Evolutionary conservation across 2,888 invertebrate genomes (phyloP).

Genomic region (Chrysina gloriosa): DNA sequence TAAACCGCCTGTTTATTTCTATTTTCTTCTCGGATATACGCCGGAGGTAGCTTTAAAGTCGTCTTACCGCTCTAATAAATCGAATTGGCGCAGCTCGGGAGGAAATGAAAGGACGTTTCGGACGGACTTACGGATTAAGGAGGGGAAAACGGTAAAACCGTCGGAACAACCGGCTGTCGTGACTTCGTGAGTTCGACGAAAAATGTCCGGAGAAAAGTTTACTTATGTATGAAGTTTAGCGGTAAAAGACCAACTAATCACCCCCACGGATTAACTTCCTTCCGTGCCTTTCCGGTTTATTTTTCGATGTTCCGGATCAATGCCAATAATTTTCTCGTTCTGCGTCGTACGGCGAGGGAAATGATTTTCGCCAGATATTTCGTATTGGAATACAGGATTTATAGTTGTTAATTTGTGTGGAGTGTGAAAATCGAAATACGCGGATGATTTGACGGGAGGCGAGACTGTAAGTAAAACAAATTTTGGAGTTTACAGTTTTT

Average conservation of each 20-base stretch:
- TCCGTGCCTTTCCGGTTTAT: constrained; percentile 43
- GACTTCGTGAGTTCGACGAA: constrained; percentile 53
- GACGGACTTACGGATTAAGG: constrained; percentile 3
- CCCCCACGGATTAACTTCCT: constrained; percentile 57
- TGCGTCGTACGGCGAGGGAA: too few species aligned
- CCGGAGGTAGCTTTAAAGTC: constrained; percentile 38
- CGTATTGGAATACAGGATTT: too few species aligned
- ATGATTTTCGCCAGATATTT: constrained; percentile 7
- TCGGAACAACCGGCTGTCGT: constrained; percentile 60
- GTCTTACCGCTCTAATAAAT: not conserved
- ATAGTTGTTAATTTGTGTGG: too few species aligned
- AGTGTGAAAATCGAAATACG: too few species aligned
- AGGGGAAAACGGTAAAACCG: constrained; percentile 47
- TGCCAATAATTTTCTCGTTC: not conserved
- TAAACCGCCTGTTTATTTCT: not conserved
- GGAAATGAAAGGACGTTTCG: constrained; percentile 41
- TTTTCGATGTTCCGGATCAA: constrained; percentile 38
- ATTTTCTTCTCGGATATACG: constrained; percentile 10
- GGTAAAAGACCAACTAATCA: constrained; percentile 55
- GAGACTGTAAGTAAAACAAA: too few species aligned
- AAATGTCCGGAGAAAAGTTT: constrained; percentile 55
- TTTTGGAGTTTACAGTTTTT: too few species aligned
- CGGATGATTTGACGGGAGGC: too few species aligned
- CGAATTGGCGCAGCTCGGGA: not conserved
- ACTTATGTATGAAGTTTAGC: constrained; percentile 57